phyloP scores from a whole-genome alignment of 2,888 invertebrate genomes.

The Agonopterix subpropinquella region DNA sequence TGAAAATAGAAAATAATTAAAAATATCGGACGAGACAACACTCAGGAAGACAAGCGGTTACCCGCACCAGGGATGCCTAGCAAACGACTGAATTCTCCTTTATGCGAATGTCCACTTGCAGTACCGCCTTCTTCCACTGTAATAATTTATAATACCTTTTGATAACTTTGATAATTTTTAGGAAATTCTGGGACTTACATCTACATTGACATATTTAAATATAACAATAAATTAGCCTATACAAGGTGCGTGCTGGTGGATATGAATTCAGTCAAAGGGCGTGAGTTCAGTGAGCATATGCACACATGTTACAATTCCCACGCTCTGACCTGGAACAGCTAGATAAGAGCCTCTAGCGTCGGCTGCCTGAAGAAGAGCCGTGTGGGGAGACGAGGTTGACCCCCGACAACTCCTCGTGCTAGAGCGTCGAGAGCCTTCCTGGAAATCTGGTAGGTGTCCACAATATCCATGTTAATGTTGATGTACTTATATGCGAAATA shows the following conservation, averaged over 20 bases:
- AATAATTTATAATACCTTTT: slow-evolving; percentile 39
- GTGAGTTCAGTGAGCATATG: slow-evolving; percentile 46
- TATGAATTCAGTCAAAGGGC: slow-evolving; percentile 36
- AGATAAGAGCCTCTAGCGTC: slow-evolving; percentile 78
- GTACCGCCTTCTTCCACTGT: slow-evolving; percentile 72
- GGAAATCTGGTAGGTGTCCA: slow-evolving; percentile 55
- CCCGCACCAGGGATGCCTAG: slow-evolving; percentile 80
- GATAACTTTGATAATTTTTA: slow-evolving; percentile 24
- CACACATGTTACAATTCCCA: slow-evolving; percentile 39
- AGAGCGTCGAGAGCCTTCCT: slow-evolving; percentile 69
- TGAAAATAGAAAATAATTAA: neutral
- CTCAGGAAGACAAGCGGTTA: slow-evolving; percentile 59
- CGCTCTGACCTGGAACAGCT: slow-evolving; percentile 76
- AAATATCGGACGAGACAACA: slow-evolving; percentile 31
- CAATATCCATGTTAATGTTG: too few species aligned
- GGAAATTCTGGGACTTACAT: neutral
- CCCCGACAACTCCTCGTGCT: slow-evolving; percentile 63
- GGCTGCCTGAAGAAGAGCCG: slow-evolving; percentile 68
- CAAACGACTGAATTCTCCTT: slow-evolving; percentile 78
- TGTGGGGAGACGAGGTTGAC: slow-evolving; percentile 67
- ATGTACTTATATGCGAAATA: too few species aligned
- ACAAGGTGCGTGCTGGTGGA: slow-evolving; percentile 39
- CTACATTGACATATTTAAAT: slow-evolving; percentile 26
- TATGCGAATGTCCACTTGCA: slow-evolving; percentile 60
- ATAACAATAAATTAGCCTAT: slow-evolving; percentile 36